These are phyloP conservation scores for Penaeus indicus DNA, from an alignment of 1,140 invertebrate genomes.

Conservation along the genomic window DNA sequence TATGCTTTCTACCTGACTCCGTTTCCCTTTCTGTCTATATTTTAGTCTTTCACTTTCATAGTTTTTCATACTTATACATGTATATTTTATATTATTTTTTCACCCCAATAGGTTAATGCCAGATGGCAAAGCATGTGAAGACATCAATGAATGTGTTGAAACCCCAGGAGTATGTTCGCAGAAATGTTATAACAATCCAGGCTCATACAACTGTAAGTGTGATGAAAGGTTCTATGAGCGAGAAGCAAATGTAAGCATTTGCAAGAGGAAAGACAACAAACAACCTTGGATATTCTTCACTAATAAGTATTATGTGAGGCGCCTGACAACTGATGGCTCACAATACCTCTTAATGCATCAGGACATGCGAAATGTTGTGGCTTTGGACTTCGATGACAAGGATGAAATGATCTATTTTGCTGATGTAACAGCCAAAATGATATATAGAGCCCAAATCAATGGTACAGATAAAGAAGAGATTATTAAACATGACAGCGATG, in stretches of 20 bases:
- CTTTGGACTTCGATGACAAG: constrained; percentile 90
- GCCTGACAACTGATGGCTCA: constrained; percentile 91
- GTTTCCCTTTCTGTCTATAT: not conserved
- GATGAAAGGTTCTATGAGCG: constrained; percentile 92
- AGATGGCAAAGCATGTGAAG: constrained; percentile 89
- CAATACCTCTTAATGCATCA: constrained; percentile 91
- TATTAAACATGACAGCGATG: constrained; percentile 92
- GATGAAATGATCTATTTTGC: constrained; percentile 92
- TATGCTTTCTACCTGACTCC: no score
- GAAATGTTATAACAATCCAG: constrained; percentile 94
- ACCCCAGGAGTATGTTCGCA: constrained; percentile 93
- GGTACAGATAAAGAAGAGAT: constrained; percentile 82
- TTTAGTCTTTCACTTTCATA: not conserved
- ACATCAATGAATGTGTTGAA: constrained; percentile 95
- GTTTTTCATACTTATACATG: not conserved
- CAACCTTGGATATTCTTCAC: constrained; percentile 95
- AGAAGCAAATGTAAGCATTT: constrained; percentile 86
- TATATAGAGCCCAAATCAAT: constrained; percentile 76
- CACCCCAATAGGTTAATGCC: constrained; percentile 76
- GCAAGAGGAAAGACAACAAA: constrained; percentile 86
- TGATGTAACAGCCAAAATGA: constrained; percentile 94
- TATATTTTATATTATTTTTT: not conserved
- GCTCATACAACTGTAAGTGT: constrained; percentile 96
- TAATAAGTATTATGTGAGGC: constrained; percentile 97
- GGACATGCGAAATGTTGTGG: constrained; percentile 96